Evolutionary conservation across 2,113 vertebrate genomes (phyloP).

Genomic region (Apodemus sylvaticus): DNA sequence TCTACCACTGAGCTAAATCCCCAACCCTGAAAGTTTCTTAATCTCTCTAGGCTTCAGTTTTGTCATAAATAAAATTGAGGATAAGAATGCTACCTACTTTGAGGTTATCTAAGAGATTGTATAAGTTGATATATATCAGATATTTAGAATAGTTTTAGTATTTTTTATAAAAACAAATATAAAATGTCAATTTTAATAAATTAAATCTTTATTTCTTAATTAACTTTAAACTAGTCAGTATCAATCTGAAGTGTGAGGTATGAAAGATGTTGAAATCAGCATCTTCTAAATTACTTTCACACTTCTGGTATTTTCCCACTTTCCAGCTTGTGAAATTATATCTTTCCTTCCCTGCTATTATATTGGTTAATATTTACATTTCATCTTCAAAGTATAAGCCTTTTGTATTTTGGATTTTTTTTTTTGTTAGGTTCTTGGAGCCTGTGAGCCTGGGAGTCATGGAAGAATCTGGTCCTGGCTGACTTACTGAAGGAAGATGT

Average conservation of each 20-base stretch:
- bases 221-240: neutral
- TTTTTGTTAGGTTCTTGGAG: neutral
- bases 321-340: constrained; percentile 9
- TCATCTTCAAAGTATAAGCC: constrained; percentile 26
- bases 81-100: neutral
- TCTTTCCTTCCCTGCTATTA: neutral
- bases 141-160: constrained; percentile 34
- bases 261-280: constrained; percentile 3
- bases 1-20: too few relatives aligned
- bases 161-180: neutral
- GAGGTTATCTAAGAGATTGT: neutral
- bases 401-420: neutral
- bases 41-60: constrained; percentile 6
- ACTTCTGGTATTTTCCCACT: neutral
- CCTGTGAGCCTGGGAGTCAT: neutral
- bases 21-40: constrained; percentile 19
- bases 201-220: constrained; percentile 1
- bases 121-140: neutral
- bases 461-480: constrained; percentile 10
- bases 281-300: neutral
- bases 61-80: constrained; percentile 25
- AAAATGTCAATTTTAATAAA: neutral
- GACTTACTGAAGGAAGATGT: constrained; percentile 23
- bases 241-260: constrained; percentile 32
- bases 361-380: neutral